Evolutionary conservation across 35 echinoderm and acorn worm species (phyloP).

Genomic region (Amphiura filiformis): DNA sequence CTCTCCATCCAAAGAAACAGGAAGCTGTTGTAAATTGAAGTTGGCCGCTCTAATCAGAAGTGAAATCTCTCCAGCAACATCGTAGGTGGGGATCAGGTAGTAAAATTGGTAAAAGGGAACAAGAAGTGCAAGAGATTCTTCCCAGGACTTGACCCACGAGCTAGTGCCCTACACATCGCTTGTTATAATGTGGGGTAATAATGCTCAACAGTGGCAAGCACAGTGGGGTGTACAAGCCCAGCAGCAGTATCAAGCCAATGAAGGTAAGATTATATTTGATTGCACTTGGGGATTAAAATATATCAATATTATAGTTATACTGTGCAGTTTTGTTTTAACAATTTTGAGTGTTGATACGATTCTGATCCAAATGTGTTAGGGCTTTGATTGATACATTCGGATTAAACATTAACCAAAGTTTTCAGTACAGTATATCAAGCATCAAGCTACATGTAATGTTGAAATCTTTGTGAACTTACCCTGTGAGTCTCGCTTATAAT

Average conservation of each 20-base stretch:
- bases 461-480: no score
- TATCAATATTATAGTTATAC: no score
- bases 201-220: slow-evolving; percentile 10
- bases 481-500: no score
- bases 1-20: slow-evolving; percentile 13
- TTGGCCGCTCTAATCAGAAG: not conserved
- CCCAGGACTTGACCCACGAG: not conserved
- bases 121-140: not conserved
- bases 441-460: no score
- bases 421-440: no score
- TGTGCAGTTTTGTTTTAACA: no score
- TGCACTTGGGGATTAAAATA: no score
- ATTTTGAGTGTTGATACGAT: no score
- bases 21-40: not conserved
- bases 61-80: not conserved
- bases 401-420: no score
- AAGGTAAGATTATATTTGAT: slow-evolving; percentile 50
- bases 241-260: slow-evolving; percentile 83
- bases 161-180: slow-evolving; percentile 16
- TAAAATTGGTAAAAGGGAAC: slow-evolving; percentile 27
- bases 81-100: slow-evolving; percentile 27
- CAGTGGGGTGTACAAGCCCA: slow-evolving; percentile 93
- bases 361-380: no score
- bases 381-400: no score
- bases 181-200: slow-evolving; percentile 10